Evolutionary conservation across 2,888 invertebrate genomes (phyloP), one percentile per base, ranked within the genome.

Genomic region (Conchocele bisecta): DNA sequence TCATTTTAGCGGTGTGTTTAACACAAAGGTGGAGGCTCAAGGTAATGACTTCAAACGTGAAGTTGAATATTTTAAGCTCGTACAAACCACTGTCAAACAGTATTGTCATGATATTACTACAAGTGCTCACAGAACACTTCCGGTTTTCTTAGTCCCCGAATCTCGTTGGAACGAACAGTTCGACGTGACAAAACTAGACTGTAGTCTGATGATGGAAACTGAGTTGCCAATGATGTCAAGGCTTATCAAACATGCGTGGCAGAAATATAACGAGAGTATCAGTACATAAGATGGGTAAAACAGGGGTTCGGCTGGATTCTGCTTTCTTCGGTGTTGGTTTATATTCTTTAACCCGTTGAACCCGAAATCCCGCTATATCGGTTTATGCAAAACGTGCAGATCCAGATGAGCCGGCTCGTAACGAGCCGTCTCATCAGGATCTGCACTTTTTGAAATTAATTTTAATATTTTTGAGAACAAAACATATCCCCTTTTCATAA

Each of bases 1-100:
- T 11, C 69, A 75, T 64, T 89, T 88, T 65, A 65, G 74, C 35
- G 24, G 22, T 24, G 76, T 79, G 7, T 84, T 89, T 48, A 71
- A 82, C 69, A 33, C 56, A 15, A 73, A 76, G 44, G 41, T 87
- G n/a, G 24, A 57, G 33, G 28, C 50, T 44, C 66, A 74, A 31
- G 82, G 81, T 2, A n/a, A 22, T 3, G 75, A 69, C 15, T 76
- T 86, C 31, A 24, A 51, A 9, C 42, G 61, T 3, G 84, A 86
- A 65, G 75, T 82, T 9, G 37, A 70, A 35, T 70, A 75, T 53
- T 85, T 83, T 53, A 75, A 63, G 69, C 15, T 37, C n/a, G 64
- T 73, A 31, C 61, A 73, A 59, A 20, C 28, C 15, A 35, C 64
- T 24, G 77, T 76, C 13, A 63, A 64, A 50, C 26, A 33, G 1